Percentiles rank a stretch among this genome's conserved stretches.
These are phyloP conservation scores for Macroramphosus scolopax DNA, from an alignment of 2,797 vertebrate species.

Conservation along the genomic window DNA sequence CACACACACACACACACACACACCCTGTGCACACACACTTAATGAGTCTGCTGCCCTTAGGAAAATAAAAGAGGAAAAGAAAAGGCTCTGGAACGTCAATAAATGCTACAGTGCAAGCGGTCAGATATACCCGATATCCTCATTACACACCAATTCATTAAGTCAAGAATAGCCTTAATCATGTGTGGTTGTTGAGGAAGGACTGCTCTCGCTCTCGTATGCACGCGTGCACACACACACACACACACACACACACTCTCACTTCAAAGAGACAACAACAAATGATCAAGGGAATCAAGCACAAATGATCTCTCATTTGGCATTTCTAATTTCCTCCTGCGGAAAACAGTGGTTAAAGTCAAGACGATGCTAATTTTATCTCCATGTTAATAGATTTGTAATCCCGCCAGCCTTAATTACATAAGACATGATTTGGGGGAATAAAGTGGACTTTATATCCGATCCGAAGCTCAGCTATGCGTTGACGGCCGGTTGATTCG, in stretches of 20 bases:
- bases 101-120: constrained; percentile 42
- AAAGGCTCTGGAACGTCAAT: constrained; percentile 36
- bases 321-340: constrained; percentile 28
- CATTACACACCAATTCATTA: constrained; percentile 65
- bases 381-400: constrained; percentile 35
- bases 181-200: constrained; percentile 47
- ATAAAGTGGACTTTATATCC: constrained; percentile 20
- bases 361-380: constrained; percentile 32
- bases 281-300: constrained; percentile 59
- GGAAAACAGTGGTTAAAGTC: constrained; percentile 35
- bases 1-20: not conserved
- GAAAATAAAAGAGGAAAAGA: constrained; percentile 37
- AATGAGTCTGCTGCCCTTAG: constrained; percentile 19
- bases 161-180: constrained; percentile 63
- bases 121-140: constrained; percentile 48
- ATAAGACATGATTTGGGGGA: constrained; percentile 11
- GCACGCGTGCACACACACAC: not conserved
- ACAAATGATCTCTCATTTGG: constrained; percentile 46
- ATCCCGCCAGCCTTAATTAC: constrained; percentile 11
- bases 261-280: constrained; percentile 54
- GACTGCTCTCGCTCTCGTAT: constrained; percentile 8
- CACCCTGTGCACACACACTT: constrained; percentile 2
- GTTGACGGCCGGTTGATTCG: constrained; percentile 27
- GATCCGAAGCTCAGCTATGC: constrained; percentile 15
- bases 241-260: constrained; percentile 26